Evolutionary conservation across 1,140 invertebrate genomes (phyloP).

Genomic region (Drosophila erecta): DNA sequence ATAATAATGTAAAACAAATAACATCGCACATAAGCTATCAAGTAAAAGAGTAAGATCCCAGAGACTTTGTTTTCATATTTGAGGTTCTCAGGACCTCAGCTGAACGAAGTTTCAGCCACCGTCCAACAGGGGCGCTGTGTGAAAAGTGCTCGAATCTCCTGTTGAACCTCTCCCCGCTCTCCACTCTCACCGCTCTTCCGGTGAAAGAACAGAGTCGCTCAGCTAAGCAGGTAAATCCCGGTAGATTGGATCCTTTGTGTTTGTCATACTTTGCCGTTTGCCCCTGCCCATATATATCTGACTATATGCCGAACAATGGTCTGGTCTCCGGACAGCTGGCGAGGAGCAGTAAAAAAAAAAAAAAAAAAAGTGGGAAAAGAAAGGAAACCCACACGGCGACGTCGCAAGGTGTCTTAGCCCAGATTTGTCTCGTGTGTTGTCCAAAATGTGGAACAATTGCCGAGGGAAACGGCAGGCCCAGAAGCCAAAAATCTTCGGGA

Average conservation of each 20-base stretch:
- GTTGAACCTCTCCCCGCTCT: slow-evolving; percentile 17
- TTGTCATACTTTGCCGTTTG: slow-evolving; percentile 22
- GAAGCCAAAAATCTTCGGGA: slow-evolving; percentile 10
- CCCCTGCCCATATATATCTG: slow-evolving; percentile 20
- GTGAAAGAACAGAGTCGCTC: slow-evolving; percentile 35
- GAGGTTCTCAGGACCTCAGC: not conserved
- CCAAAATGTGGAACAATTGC: slow-evolving; percentile 50
- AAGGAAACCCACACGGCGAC: slow-evolving; percentile 66
- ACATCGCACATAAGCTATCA: too few species aligned
- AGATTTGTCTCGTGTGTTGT: slow-evolving; percentile 80
- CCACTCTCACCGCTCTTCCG: slow-evolving; percentile 10
- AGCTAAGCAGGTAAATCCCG: slow-evolving; percentile 55
- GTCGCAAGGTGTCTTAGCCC: slow-evolving; percentile 78
- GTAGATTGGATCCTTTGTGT: slow-evolving; percentile 17
- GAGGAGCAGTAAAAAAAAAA: slow-evolving; percentile 18
- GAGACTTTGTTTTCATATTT: too few species aligned
- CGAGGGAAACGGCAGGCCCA: slow-evolving; percentile 4
- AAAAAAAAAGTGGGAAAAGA: slow-evolving; percentile 37
- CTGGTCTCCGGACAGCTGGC: slow-evolving; percentile 42
- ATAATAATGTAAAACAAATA: not conserved
- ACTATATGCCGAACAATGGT: slow-evolving; percentile 41
- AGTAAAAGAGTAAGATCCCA: not conserved
- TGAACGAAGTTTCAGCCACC: slow-evolving; percentile 3
- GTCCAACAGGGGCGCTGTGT: slow-evolving; percentile 11
- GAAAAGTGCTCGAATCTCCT: slow-evolving; percentile 29